Evolutionary conservation across 2,888 invertebrate species (phyloP).

Genomic region (Malacosoma neustria): DNA sequence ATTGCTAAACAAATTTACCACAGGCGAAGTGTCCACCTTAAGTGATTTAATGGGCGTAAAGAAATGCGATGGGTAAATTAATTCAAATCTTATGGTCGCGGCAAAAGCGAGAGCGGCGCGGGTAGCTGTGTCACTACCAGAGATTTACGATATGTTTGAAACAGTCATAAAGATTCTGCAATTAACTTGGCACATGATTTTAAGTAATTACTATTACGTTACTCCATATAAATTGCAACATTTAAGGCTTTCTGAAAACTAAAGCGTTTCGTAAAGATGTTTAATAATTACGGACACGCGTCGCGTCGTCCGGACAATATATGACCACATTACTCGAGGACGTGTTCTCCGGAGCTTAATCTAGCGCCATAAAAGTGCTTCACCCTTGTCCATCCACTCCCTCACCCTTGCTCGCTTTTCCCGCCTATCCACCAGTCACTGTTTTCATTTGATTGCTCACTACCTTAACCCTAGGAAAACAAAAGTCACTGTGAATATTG

Average conservation of each 20-base stretch:
- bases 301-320: constrained; percentile 60
- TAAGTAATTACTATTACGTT: background rate
- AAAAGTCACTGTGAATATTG: background rate
- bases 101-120: background rate
- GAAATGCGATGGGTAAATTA: constrained; percentile 63
- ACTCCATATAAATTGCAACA: too few relatives aligned
- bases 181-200: background rate
- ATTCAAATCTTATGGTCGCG: constrained; percentile 24
- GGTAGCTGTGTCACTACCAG: background rate
- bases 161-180: background rate
- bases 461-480: background rate
- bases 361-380: constrained; percentile 60
- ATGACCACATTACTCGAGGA: constrained; percentile 69
- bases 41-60: constrained; percentile 74
- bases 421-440: background rate
- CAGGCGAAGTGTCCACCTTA: constrained; percentile 72
- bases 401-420: constrained; percentile 22
- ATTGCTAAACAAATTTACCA: constrained; percentile 74
- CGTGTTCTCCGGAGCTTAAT: constrained; percentile 68
- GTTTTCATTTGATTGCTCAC: background rate
- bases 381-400: constrained; percentile 53
- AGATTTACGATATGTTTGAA: background rate
- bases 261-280: constrained; percentile 16
- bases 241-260: background rate
- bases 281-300: constrained; percentile 63